phyloP scores from a whole-genome alignment of 2,888 invertebrate genomes.

The Sesamia inferens region DNA sequence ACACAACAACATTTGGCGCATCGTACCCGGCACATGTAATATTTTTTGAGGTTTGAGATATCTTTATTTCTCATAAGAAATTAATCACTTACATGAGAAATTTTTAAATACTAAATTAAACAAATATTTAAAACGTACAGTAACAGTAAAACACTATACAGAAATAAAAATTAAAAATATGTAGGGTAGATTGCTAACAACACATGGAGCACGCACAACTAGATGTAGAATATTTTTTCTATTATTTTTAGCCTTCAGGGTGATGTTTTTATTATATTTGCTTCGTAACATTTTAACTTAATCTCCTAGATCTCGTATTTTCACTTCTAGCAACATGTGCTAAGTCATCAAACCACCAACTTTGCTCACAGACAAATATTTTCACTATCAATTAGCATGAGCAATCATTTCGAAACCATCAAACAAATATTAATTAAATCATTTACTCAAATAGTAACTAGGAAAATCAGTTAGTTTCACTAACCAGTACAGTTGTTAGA shows the following conservation, averaged over 20 bases:
- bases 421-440: constrained; percentile 10
- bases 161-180: no score
- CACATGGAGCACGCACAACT: no score
- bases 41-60: no score
- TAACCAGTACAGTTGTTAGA: constrained; percentile 58
- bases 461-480: constrained; percentile 48
- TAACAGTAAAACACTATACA: no score
- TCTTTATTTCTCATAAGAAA: no score
- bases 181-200: no score
- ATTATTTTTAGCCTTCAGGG: background rate
- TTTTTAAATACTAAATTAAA: no score
- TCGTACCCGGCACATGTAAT: no score
- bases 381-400: background rate
- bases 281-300: background rate
- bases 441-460: constrained; percentile 15
- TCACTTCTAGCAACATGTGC: background rate
- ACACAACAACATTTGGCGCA: no score
- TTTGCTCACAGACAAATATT: background rate
- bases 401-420: background rate
- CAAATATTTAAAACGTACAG: no score
- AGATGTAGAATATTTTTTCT: background rate
- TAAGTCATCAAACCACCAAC: background rate
- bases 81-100: no score
- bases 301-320: background rate
- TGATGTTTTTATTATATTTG: background rate